phyloP scores from a whole-genome alignment of 92 coral and sea anemone genomes.

The Actinostola sp. region DNA sequence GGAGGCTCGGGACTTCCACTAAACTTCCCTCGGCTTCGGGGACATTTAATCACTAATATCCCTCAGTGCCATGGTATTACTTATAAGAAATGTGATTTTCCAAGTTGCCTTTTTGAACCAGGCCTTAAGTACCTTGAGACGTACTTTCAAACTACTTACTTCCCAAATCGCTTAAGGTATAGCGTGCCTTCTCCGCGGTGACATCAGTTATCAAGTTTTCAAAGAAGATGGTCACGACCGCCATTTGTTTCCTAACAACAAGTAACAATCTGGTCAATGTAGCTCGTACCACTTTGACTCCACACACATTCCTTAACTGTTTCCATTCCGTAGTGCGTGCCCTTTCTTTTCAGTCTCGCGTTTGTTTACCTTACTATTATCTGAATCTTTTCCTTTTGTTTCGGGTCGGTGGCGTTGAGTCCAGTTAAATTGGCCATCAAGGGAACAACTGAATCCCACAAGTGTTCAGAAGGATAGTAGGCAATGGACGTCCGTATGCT shows the following conservation, averaged over 20 bases:
- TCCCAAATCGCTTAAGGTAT: conserved; percentile 57
- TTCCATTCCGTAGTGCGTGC: too few relatives aligned
- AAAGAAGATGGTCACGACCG: conserved; percentile 40
- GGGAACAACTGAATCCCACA: conserved; percentile 50
- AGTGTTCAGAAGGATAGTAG: conserved; percentile 46
- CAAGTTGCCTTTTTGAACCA: too few relatives aligned
- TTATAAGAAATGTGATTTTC: too few relatives aligned
- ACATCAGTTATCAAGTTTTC: conserved; percentile 59
- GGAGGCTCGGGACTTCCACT: too few relatives aligned
- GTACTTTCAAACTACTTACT: conserved; percentile 31
- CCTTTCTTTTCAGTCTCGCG: too few relatives aligned
- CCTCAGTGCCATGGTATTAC: too few relatives aligned
- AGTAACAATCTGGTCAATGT: too few relatives aligned
- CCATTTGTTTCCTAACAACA: conserved; percentile 50
- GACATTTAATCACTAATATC: too few relatives aligned
- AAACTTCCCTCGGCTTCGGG: too few relatives aligned
- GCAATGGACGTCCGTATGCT: conserved; percentile 46
- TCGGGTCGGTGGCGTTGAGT: conserved; percentile 20
- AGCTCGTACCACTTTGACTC: too few relatives aligned
- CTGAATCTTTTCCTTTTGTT: conserved; percentile 25
- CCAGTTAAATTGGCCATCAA: conserved; percentile 6
- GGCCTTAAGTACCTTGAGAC: not conserved
- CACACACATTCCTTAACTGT: too few relatives aligned
- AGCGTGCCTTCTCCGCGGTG: conserved; percentile 41
- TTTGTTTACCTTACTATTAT: conserved; percentile 40